Base-by-base conservation (phyloP, 2,888 invertebrate genomes). In the Dioctria linearis region DNA sequence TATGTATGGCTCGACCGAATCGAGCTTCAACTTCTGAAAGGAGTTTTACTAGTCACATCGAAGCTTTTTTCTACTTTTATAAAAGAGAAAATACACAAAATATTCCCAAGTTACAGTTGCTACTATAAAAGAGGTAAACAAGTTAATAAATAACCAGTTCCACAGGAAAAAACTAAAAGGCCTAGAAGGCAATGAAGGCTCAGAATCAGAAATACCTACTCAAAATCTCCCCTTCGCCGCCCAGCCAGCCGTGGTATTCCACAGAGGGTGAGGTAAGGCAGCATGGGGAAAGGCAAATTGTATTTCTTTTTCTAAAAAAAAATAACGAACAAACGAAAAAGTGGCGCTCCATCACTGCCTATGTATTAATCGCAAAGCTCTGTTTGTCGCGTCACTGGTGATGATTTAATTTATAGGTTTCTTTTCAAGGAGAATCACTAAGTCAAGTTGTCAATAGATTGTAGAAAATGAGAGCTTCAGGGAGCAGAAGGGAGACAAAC, bases 371-470 rank as follows among this genome's bases (percentile, higher is more conserved):
- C 73, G 42, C 73, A 73, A 40, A 73, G 73, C 73, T 73, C 57
- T 73, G 59, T 51, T 25, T 59, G 73, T 51, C 57, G 73, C 73
- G 73, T 65, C 67, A 79, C 63, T 57, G 42, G 51, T 59, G 78
- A 81, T 81, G 78, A 79, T 67, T 78, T 79, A 69, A 79, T 25
- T 25, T 25, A 25, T 25, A 81, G 81, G 81, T 79, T 81, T 73
- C 79, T 78, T 79, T 81, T 81, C 81, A 81, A 79, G 81, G 81
- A 81, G 79, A 81, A 61, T 79, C 79, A 73, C 57, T 57, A 13
- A n/a, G 69, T 49, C 63, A 67, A n/a, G 69, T 49, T 67, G 66
- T 61, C 43, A 54, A 59, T 42, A 69, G 59, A 37, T 43, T 73
- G 46, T 46, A 5, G 54, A 63, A 73, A 25, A 25, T 67, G 49